Evolutionary conservation across 2,888 invertebrate genomes (phyloP).

Genomic region (Atethmia centrago): DNA sequence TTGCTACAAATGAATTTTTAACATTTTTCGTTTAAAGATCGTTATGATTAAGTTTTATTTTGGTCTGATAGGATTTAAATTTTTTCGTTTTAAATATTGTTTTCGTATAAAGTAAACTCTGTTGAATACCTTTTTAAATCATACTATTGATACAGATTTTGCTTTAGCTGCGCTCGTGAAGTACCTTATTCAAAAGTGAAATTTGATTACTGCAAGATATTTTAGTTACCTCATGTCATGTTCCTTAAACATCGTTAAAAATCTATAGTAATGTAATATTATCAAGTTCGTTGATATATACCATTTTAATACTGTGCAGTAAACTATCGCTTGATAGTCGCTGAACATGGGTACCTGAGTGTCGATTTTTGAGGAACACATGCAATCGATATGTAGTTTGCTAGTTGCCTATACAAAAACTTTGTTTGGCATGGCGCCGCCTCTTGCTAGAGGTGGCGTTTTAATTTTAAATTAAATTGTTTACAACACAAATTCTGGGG

Average conservation of each 20-base stretch:
- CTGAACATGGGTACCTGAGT: slow-evolving; percentile 42
- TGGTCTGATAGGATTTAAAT: slow-evolving; percentile 76
- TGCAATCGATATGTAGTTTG: slow-evolving; percentile 42
- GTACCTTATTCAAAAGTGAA: slow-evolving; percentile 63
- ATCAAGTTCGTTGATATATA: slow-evolving; percentile 40
- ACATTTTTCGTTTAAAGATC: slow-evolving; percentile 73
- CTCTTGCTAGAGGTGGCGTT: slow-evolving; percentile 47
- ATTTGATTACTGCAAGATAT: slow-evolving; percentile 54
- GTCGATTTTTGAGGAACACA: slow-evolving; percentile 62
- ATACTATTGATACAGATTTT: slow-evolving; percentile 56
- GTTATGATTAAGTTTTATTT: slow-evolving; percentile 80
- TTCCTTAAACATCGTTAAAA: slow-evolving; percentile 55
- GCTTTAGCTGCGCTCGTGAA: slow-evolving; percentile 64
- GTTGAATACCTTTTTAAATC: slow-evolving; percentile 56
- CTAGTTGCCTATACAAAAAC: slow-evolving; percentile 40
- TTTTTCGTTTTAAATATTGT: slow-evolving; percentile 70
- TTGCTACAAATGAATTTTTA: slow-evolving; percentile 79
- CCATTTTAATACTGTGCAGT: slow-evolving; percentile 26
- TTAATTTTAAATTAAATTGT: slow-evolving; percentile 69
- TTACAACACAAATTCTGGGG: slow-evolving; percentile 85
- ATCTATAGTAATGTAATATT: slow-evolving; percentile 34
- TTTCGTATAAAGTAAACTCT: slow-evolving; percentile 67
- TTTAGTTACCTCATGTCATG: slow-evolving; percentile 61
- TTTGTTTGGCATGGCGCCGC: slow-evolving; percentile 46
- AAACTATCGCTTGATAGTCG: slow-evolving; percentile 23